Conservation (phyloP, 2,888 invertebrate genomes). For the Lucinisca nassula region DNA sequence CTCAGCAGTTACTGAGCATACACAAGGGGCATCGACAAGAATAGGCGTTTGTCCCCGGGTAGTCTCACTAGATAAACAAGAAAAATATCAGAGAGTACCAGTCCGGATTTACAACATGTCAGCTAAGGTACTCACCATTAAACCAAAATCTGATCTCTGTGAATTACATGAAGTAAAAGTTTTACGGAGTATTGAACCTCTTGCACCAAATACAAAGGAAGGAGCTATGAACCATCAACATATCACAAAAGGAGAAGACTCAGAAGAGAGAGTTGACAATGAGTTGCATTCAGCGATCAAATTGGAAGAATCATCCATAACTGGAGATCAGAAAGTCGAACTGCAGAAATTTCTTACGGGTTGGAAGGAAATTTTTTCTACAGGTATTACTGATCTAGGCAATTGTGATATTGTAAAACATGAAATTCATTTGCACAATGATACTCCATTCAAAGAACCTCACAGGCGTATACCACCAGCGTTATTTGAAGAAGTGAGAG, state of each 20-base stretch:
- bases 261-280: background rate
- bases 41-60: constrained; percentile 5
- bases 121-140: background rate
- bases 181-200: background rate
- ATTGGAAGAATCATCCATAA: background rate
- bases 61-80: background rate
- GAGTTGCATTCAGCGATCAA: background rate
- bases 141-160: background rate
- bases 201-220: background rate
- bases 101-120: background rate
- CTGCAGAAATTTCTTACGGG: background rate
- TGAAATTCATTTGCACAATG: background rate
- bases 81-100: background rate
- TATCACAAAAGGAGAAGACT: background rate
- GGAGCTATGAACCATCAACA: background rate
- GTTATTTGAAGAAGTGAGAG: constrained; percentile 21
- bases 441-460: constrained; percentile 18
- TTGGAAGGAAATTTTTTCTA: background rate
- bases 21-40: background rate
- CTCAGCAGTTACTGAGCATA: background rate
- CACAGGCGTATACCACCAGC: constrained; percentile 33
- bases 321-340: background rate
- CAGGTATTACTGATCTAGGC: background rate
- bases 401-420: background rate
- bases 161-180: background rate